phyloP scores from a whole-genome alignment of 2,113 vertebrate genomes.

The Gambusia affinis region DNA sequence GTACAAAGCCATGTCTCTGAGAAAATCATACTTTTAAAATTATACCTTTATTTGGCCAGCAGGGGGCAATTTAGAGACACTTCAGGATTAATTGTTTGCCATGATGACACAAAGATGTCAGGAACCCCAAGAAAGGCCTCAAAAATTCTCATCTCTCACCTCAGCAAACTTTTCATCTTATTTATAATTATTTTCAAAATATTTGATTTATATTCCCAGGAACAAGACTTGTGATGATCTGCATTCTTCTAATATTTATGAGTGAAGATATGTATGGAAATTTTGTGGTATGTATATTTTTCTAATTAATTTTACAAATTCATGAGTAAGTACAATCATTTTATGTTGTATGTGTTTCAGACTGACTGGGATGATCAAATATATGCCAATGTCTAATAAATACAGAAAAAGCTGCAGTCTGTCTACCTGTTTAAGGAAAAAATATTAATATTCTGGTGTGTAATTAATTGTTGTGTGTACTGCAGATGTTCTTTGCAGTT shows the following conservation, averaged over 20 bases:
- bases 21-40: background rate
- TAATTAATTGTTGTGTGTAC: no score
- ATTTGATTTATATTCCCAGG: constrained; percentile 26
- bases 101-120: background rate
- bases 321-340: background rate
- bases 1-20: background rate
- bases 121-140: background rate
- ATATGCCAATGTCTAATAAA: constrained; percentile 54
- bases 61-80: constrained; percentile 15
- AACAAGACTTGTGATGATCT: background rate
- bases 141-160: constrained; percentile 7
- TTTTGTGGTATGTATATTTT: constrained; percentile 32
- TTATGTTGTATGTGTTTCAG: constrained; percentile 25
- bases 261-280: constrained; percentile 45
- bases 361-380: constrained; percentile 26
- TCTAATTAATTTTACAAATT: background rate
- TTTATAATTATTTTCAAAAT: background rate
- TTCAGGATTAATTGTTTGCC: background rate
- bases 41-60: background rate
- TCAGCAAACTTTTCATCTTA: background rate
- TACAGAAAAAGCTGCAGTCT: background rate
- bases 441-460: background rate
- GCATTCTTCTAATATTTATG: background rate
- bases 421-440: background rate
- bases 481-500: no score